These are phyloP conservation scores for Drosophila asahinai DNA, from an alignment of 1,140 invertebrate species.

Conservation along the genomic window DNA sequence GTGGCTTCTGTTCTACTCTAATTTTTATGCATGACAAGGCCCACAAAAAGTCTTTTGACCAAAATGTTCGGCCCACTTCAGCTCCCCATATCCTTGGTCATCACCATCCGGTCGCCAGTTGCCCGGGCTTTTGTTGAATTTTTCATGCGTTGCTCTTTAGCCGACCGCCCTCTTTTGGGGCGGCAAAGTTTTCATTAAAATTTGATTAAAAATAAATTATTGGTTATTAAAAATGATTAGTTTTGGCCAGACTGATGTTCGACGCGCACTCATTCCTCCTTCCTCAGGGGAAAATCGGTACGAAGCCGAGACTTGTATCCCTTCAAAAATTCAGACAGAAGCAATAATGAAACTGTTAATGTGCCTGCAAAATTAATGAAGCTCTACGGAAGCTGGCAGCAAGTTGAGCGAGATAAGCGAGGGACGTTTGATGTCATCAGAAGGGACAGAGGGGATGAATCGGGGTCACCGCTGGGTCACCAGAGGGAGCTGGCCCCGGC, in stretches of 20 bases:
- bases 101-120: slow-evolving; percentile 9
- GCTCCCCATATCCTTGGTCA: slow-evolving; percentile 24
- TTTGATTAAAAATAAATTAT: slow-evolving; percentile 84
- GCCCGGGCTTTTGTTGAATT: slow-evolving; percentile 57
- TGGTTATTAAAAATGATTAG: slow-evolving; percentile 84
- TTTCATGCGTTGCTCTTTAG: slow-evolving; percentile 50
- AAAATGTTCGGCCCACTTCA: slow-evolving; percentile 37
- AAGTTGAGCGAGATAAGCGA: slow-evolving; percentile 32
- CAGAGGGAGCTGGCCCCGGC: background rate
- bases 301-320: slow-evolving; percentile 4
- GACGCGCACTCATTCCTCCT: slow-evolving; percentile 4
- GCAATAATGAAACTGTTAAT: slow-evolving; percentile 79
- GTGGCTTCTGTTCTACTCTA: slow-evolving; percentile 65
- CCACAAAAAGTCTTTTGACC: slow-evolving; percentile 51
- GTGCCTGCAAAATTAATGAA: slow-evolving; percentile 63
- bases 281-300: background rate
- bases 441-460: background rate
- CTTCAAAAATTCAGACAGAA: slow-evolving; percentile 44
- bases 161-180: slow-evolving; percentile 40
- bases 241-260: slow-evolving; percentile 59
- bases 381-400: slow-evolving; percentile 39
- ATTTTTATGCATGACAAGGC: slow-evolving; percentile 79
- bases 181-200: slow-evolving; percentile 78
- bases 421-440: slow-evolving; percentile 24
- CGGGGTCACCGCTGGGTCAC: slow-evolving; percentile 7